These are phyloP conservation scores for Chanos chanos DNA, from an alignment of 2,797 vertebrate species.

Conservation along the genomic window DNA sequence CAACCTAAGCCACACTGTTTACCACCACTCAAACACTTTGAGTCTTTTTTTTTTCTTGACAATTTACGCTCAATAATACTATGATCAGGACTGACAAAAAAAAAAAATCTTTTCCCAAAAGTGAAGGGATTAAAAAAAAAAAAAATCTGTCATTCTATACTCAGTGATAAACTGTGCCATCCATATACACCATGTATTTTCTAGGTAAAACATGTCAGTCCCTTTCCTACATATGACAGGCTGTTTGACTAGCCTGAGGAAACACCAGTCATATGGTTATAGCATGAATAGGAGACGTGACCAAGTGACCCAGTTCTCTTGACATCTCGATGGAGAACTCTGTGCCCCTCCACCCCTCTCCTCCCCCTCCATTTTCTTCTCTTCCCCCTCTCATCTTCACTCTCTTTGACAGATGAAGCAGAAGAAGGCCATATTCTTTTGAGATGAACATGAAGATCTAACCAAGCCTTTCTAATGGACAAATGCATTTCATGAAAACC, in stretches of 20 bases:
- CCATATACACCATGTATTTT: too few species aligned
- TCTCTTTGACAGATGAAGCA: not conserved
- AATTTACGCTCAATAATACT: too few species aligned
- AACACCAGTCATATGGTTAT: slow-evolving; percentile 20
- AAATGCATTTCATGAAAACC: too few species aligned
- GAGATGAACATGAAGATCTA: not conserved
- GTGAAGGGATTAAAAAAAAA: too few species aligned
- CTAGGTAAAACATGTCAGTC: slow-evolving; percentile 1
- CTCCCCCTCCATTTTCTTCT: not conserved
- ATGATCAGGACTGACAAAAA: too few species aligned
- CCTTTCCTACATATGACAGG: not conserved
- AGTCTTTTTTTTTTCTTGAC: too few species aligned
- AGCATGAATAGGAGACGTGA: slow-evolving; percentile 15
- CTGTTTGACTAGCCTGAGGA: slow-evolving; percentile 12
- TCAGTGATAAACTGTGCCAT: too few species aligned
- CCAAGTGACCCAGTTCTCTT: slow-evolving; percentile 36
- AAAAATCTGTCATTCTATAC: too few species aligned
- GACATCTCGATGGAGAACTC: slow-evolving; percentile 12
- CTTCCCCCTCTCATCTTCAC: not conserved
- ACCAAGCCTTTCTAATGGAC: too few species aligned
- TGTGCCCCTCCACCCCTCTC: slow-evolving; percentile 10
- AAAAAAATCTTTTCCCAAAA: too few species aligned
- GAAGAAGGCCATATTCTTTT: not conserved
- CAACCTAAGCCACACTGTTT: too few species aligned
- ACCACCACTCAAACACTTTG: too few species aligned